A percentile compares a stretch with the other conserved stretches of the same genome.
These are phyloP conservation scores for Ochotona princeps DNA, from an alignment of 2,113 vertebrate species.

Conservation along the genomic window DNA sequence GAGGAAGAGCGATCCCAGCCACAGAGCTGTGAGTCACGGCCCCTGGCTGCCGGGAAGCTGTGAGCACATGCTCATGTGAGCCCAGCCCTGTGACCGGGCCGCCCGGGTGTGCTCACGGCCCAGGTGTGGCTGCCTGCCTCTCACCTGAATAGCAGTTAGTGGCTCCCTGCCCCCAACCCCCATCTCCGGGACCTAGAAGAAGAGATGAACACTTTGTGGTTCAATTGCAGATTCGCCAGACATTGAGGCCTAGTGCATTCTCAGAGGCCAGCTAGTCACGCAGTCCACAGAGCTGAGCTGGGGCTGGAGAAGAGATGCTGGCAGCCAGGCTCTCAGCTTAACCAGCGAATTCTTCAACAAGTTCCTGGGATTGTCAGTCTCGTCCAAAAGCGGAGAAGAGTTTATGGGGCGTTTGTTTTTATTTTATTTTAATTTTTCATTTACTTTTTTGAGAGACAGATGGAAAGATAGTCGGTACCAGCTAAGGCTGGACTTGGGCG, in stretches of 20 bases:
- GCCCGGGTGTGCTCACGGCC: too few relatives aligned
- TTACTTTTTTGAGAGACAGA: too few relatives aligned
- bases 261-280: not conserved
- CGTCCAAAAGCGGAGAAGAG: not conserved
- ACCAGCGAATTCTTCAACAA: not conserved
- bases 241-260: not conserved
- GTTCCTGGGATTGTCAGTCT: not conserved
- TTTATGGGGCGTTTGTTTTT: too few relatives aligned
- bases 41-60: not conserved
- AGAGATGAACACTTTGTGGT: not conserved
- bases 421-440: too few relatives aligned
- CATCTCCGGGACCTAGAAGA: not conserved
- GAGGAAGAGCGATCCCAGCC: not conserved
- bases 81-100: not conserved
- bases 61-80: not conserved
- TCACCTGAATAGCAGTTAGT: not conserved
- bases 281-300: rapidly evolving
- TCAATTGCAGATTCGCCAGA: not conserved
- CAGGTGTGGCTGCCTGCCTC: not conserved
- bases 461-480: too few relatives aligned
- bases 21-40: not conserved
- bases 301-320: not conserved
- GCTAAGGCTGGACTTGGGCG: too few relatives aligned
- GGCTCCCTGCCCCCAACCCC: not conserved
- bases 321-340: not conserved